Evolutionary conservation across 1,140 invertebrate species (phyloP).

Genomic region (Drosophila novamexicana): DNA sequence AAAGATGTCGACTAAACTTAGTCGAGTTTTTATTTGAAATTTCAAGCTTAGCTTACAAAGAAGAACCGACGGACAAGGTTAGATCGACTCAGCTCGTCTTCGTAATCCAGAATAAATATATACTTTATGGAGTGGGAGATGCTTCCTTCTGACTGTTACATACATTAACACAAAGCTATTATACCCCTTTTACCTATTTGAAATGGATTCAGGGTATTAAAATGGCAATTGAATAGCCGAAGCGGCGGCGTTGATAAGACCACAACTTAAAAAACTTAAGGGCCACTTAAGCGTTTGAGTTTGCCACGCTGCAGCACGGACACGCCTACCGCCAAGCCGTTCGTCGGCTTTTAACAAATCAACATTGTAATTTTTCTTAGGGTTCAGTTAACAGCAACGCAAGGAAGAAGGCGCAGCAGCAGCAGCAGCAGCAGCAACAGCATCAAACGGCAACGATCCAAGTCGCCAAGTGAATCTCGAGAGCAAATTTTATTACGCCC

Average conservation of each 20-base stretch:
- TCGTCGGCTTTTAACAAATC: conserved; percentile 57
- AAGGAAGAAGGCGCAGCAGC: conserved; percentile 20
- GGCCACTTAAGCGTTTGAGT: conserved; percentile 51
- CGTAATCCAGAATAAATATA: too few species aligned
- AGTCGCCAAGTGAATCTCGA: conserved; percentile 26
- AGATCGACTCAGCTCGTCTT: too few species aligned
- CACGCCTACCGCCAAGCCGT: conserved; percentile 14
- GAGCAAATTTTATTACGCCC: conserved; percentile 39
- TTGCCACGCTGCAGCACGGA: conserved; percentile 5
- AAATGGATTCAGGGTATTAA: neutral
- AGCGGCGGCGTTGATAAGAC: conserved; percentile 10
- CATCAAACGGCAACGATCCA: conserved; percentile 9
- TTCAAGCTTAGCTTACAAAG: too few species aligned
- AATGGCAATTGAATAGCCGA: conserved; percentile 21
- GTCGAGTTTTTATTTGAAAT: too few species aligned
- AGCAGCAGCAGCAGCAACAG: conserved; percentile 1
- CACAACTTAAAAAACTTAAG: conserved; percentile 53
- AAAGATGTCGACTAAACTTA: too few species aligned
- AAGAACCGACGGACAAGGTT: too few species aligned
- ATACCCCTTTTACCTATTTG: too few species aligned
- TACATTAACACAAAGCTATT: too few species aligned
- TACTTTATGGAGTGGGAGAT: too few species aligned
- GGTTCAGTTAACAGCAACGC: conserved; percentile 36
- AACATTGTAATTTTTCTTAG: conserved; percentile 53
- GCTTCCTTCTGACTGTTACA: too few species aligned